Evolutionary conservation across 2,888 invertebrate species (phyloP).

Genomic region (Xylota segnis): DNA sequence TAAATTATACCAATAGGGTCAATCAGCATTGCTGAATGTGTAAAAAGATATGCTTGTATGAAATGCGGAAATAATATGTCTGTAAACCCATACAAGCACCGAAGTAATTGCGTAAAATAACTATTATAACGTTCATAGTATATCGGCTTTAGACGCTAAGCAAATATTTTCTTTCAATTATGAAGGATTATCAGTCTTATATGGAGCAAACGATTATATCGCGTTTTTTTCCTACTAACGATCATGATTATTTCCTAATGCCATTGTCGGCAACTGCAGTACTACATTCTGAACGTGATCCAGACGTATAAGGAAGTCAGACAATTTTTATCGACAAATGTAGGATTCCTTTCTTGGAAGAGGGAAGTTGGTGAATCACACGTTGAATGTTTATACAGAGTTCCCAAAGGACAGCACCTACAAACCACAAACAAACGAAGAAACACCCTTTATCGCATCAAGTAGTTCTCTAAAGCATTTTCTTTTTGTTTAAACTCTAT

Average conservation of each 20-base stretch:
- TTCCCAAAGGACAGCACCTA: too few relatives aligned
- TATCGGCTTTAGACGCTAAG: background rate
- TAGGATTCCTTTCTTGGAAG: too few relatives aligned
- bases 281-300: background rate
- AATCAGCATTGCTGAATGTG: too few relatives aligned
- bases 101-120: too few relatives aligned
- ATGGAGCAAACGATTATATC: background rate
- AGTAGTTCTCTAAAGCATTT: background rate
- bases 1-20: too few relatives aligned
- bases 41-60: too few relatives aligned
- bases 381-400: background rate
- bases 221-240: background rate
- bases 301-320: background rate
- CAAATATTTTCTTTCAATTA: background rate
- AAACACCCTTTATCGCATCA: background rate
- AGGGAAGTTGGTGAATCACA: too few relatives aligned
- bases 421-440: background rate
- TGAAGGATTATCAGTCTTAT: background rate
- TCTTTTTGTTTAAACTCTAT: background rate
- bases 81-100: too few relatives aligned
- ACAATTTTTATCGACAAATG: background rate
- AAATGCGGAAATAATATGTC: too few relatives aligned
- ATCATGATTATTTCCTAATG: background rate
- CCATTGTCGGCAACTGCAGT: background rate
- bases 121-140: background rate